Percentiles rank a stretch among this genome's conserved stretches.
Conservation (phyloP, 2,888 invertebrate species). For the Nephrotoma appendiculata region DNA sequence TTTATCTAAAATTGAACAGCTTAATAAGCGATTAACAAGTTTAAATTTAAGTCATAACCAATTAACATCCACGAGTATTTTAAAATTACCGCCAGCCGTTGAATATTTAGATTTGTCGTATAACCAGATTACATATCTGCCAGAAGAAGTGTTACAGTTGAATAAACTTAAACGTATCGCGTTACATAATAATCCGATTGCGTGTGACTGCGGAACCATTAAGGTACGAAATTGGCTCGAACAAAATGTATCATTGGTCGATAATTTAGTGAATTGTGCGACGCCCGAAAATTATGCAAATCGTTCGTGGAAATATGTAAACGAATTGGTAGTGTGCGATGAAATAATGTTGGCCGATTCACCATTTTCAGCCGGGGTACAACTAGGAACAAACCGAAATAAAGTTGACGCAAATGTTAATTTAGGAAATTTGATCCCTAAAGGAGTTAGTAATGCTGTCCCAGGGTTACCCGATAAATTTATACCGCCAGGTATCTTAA, state of each 20-base stretch:
- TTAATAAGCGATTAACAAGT: not conserved
- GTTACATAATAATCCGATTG: not conserved
- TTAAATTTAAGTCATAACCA: not conserved
- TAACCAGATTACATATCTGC: not conserved
- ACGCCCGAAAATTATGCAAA: not conserved
- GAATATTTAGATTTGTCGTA: not conserved
- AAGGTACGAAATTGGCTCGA: not conserved
- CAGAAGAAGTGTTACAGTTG: not conserved
- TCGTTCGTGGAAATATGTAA: not conserved
- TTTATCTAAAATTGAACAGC: not conserved
- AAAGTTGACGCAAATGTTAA: not conserved
- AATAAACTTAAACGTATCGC: not conserved
- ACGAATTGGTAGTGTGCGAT: not conserved
- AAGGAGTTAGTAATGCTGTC: not conserved
- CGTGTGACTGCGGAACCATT: not conserved
- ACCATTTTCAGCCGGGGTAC: not conserved
- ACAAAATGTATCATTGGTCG: not conserved
- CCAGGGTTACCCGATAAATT: not conserved
- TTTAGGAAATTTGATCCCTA: not conserved
- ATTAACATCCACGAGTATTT: not conserved
- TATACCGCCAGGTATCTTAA: not conserved
- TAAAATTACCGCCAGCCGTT: not conserved
- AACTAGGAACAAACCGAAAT: not conserved
- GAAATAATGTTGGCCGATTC: not conserved
- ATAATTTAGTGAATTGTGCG: not conserved